phyloP scores from a whole-genome alignment of 2,888 invertebrate genomes.

The Drosophila histrio region DNA sequence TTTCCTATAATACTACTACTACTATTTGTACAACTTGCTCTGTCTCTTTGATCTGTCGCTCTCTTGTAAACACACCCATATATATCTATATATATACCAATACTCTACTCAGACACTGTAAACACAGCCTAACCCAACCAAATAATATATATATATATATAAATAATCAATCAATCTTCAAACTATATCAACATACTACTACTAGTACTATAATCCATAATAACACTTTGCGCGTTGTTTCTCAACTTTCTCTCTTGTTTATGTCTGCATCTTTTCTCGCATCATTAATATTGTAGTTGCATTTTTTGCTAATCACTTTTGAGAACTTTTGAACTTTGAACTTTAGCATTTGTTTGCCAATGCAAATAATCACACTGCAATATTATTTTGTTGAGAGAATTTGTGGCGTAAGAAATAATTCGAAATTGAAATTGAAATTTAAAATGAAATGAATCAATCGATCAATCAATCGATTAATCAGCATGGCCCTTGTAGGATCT shows the following conservation, averaged over 20 bases:
- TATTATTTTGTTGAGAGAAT: conserved; percentile 78
- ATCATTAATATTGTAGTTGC: conserved; percentile 82
- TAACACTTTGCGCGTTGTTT: conserved; percentile 26
- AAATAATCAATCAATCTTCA: conserved; percentile 22
- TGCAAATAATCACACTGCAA: conserved; percentile 75
- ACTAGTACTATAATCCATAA: too few species aligned
- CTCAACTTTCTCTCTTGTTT: conserved; percentile 37
- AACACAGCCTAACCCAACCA: conserved; percentile 12
- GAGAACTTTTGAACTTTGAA: conserved; percentile 20
- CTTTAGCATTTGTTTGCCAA: conserved; percentile 11
- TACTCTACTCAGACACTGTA: conserved; percentile 20
- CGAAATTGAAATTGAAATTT: neutral
- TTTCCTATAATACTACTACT: conserved; percentile 31
- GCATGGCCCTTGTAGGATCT: conserved; percentile 1
- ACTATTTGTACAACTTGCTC: conserved; percentile 40
- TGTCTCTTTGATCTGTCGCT: conserved; percentile 69
- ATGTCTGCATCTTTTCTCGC: conserved; percentile 77
- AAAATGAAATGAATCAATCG: neutral
- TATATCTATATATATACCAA: conserved; percentile 17
- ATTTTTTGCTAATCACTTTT: conserved; percentile 64
- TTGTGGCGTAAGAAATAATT: conserved; percentile 53
- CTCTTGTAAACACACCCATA: conserved; percentile 45
- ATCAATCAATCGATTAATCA: neutral
- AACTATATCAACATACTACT: conserved; percentile 7
- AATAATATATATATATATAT: neutral